These are phyloP conservation scores for Pelecanus crispus DNA, from an alignment of 2,113 vertebrate species.

Conservation along the genomic window DNA sequence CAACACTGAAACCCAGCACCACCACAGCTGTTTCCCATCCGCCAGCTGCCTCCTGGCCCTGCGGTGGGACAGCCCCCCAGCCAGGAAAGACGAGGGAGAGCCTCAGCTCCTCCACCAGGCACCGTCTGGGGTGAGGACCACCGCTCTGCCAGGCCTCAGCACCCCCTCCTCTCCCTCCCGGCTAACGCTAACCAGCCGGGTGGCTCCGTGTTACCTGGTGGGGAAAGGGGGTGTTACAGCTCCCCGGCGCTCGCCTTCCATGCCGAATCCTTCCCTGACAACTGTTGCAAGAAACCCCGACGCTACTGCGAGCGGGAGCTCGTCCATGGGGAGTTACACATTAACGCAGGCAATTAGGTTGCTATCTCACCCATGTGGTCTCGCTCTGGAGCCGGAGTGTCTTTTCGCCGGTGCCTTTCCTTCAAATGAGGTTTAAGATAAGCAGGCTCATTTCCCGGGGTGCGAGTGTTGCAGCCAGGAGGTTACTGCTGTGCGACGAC, in stretches of 20 bases:
- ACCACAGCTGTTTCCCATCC: rapidly evolving
- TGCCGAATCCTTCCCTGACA: rapidly evolving
- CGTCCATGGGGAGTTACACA: background rate
- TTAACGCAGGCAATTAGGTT: background rate
- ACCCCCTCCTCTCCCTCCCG: background rate
- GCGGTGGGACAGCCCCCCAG: rapidly evolving
- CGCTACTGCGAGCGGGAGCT: rapidly evolving
- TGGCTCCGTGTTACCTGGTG: background rate
- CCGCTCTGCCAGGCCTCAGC: background rate
- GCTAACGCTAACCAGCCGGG: background rate
- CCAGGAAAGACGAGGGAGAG: background rate
- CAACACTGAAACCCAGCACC: background rate
- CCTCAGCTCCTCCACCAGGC: background rate
- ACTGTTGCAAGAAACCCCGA: background rate
- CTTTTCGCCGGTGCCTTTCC: background rate
- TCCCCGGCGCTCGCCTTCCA: rapidly evolving
- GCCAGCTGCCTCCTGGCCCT: background rate
- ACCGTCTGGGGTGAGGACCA: background rate
- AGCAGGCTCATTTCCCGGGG: background rate
- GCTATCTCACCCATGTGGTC: background rate
- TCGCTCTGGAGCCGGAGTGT: background rate
- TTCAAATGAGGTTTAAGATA: background rate
- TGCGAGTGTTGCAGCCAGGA: background rate
- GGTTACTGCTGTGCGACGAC: background rate
- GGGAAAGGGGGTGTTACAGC: rapidly evolving